Evolutionary conservation across 2,888 invertebrate species (phyloP), one percentile per base, ranked within the genome.

Genomic region (Melieria omissa): DNA sequence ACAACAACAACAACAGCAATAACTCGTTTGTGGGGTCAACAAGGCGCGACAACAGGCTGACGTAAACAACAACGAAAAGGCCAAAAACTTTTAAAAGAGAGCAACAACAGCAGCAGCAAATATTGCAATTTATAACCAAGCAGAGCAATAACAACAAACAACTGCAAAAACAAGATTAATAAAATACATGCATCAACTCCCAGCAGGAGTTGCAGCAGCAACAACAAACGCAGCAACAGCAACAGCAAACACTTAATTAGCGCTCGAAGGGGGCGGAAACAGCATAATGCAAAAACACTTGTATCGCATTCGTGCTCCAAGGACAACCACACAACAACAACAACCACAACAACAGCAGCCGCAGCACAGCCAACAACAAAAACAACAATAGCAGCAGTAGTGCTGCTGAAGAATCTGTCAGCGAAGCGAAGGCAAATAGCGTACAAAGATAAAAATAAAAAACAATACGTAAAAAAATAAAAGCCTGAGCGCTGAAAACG

Each of bases 301-400:
- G 29, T 29, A 29, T 29, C 29, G 29, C 29, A 29, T 29, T 29
- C 29, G 29, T 29, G 29, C 29, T 29, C 29, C 29, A 29, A 29
- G 29, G 29, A 29, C 29, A 29, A 29, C 29, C 29, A 3, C 29
- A 29, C 29, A 29, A 29, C 29, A 29, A 29, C 29, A 29, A 29
- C 29, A 29, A 29, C 29, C 29, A 29, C 52, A 1, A 52, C 7
- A 65, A 42, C 64, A 65, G 5, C 29, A 1, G 42, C 49, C 14
- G 58, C 55, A 58, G 58, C 14, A n/a, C 46, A 14, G 41, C n/a
- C 58, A 16, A 16, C 46, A 52, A 9, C 52, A 52, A 52, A 52
- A 29, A 12, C 6, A 52, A 52, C 14, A 52, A 52, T 52, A 52
- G 14, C 14, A 52, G 14, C 14, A 52, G 5, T 52, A 52, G 12